A percentile compares a stretch with the other conserved stretches of the same genome.
Conservation (phyloP, 2,888 invertebrate species). For the Allophyes oxyacanthae region DNA sequence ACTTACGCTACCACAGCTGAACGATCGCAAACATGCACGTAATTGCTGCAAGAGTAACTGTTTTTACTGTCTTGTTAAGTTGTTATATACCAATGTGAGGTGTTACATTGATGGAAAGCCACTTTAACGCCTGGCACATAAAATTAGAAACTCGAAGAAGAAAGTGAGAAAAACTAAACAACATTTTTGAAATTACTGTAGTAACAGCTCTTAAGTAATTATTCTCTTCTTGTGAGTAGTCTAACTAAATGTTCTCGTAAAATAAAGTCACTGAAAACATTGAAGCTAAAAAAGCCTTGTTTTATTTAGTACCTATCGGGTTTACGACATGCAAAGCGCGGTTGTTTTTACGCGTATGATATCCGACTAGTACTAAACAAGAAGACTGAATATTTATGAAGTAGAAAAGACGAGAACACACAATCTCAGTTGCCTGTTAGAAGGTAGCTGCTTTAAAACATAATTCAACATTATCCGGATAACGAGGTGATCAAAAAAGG, state of each 20-base stretch:
- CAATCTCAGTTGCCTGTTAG: no score
- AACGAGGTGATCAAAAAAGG: slow-evolving; percentile 53
- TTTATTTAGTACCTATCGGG: no score
- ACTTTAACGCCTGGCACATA: slow-evolving; percentile 14
- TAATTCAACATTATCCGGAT: slow-evolving; percentile 31
- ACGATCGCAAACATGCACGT: slow-evolving; percentile 58
- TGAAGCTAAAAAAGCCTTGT: no score
- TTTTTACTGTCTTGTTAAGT: slow-evolving; percentile 59
- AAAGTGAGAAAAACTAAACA: slow-evolving; percentile 3
- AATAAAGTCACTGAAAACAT: no score
- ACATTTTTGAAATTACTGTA: not conserved
- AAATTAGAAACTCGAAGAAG: slow-evolving; percentile 27
- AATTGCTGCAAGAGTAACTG: slow-evolving; percentile 55
- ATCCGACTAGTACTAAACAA: not conserved
- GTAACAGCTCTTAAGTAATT: no score
- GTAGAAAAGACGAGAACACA: not conserved
- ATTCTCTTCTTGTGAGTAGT: no score
- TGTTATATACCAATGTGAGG: slow-evolving; percentile 55
- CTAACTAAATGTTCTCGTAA: no score
- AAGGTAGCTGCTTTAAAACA: slow-evolving; percentile 24
- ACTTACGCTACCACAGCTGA: slow-evolving; percentile 56
- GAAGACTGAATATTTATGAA: not conserved
- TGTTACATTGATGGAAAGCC: slow-evolving; percentile 55
- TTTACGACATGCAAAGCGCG: no score
- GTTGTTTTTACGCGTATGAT: not conserved